phyloP scores from a whole-genome alignment of 2,113 vertebrate genomes.

The Microtus pennsylvanicus region DNA sequence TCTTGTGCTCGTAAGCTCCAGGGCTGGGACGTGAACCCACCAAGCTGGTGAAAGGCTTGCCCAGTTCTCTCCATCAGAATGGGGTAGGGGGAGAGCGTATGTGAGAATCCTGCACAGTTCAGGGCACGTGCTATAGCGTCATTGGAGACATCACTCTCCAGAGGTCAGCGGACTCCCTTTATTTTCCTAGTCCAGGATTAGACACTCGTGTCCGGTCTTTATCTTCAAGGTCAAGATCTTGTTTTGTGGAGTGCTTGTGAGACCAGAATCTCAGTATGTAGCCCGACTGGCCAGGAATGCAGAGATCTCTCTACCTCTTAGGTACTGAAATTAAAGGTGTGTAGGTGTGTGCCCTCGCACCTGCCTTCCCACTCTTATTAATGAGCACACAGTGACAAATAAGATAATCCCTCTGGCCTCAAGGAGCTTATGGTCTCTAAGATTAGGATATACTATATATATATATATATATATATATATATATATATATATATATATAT shows the following conservation, averaged over 20 bases:
- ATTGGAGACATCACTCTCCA: conserved; percentile 11
- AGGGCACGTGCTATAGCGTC: neutral
- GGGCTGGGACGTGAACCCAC: neutral
- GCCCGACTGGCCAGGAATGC: neutral
- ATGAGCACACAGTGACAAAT: neutral
- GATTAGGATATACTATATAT: neutral
- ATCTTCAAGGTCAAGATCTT: conserved; percentile 46
- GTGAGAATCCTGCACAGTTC: neutral
- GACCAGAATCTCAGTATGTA: neutral
- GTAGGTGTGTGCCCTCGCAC: neutral
- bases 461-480: too few species aligned
- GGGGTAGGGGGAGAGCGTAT: neutral
- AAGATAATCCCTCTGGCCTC: neutral
- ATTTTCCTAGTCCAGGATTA: conserved; percentile 10
- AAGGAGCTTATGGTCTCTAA: neutral
- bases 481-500: too few species aligned
- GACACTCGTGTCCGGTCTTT: conserved; percentile 29
- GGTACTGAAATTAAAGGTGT: neutral
- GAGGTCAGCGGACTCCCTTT: neutral
- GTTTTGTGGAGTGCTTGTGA: neutral
- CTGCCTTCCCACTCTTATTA: neutral
- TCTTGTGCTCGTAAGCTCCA: neutral
- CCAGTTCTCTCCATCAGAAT: neutral
- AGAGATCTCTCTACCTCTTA: neutral
- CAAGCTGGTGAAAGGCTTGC: neutral